These are phyloP conservation scores for Cheilosia scutellata DNA, from an alignment of 2,888 invertebrate genomes.

Conservation along the genomic window DNA sequence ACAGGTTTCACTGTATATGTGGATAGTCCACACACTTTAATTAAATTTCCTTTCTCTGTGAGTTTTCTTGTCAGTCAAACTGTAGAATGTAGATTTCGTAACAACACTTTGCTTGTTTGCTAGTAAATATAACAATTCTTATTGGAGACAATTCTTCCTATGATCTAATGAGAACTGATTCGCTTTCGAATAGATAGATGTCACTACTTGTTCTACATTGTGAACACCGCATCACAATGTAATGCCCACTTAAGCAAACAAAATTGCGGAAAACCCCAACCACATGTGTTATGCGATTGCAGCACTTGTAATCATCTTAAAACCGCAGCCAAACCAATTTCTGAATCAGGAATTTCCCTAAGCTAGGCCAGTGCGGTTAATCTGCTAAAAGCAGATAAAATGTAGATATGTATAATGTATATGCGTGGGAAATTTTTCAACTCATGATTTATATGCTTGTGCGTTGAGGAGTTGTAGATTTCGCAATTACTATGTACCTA, in stretches of 20 bases:
- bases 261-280: slow-evolving; percentile 49
- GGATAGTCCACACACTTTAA: too few species aligned
- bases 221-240: background rate
- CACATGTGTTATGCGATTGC: slow-evolving; percentile 52
- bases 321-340: slow-evolving; percentile 60
- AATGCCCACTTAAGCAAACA: background rate
- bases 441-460: slow-evolving; percentile 9
- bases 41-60: too few species aligned
- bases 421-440: slow-evolving; percentile 57
- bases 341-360: slow-evolving; percentile 66
- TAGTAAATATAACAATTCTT: background rate
- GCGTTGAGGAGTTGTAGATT: slow-evolving; percentile 5
- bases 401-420: background rate
- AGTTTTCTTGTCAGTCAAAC: background rate
- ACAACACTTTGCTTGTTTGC: background rate
- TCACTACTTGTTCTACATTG: slow-evolving; percentile 17
- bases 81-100: background rate
- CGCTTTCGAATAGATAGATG: slow-evolving; percentile 36
- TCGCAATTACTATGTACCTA: slow-evolving; percentile 12
- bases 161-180: background rate
- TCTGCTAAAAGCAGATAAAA: slow-evolving; percentile 53
- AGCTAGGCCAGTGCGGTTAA: slow-evolving; percentile 60
- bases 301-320: slow-evolving; percentile 66
- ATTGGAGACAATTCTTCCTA: background rate
- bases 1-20: too few species aligned